Evolutionary conservation across 2,797 vertebrate genomes (phyloP).

Genomic region (Artibeus lituratus): DNA sequence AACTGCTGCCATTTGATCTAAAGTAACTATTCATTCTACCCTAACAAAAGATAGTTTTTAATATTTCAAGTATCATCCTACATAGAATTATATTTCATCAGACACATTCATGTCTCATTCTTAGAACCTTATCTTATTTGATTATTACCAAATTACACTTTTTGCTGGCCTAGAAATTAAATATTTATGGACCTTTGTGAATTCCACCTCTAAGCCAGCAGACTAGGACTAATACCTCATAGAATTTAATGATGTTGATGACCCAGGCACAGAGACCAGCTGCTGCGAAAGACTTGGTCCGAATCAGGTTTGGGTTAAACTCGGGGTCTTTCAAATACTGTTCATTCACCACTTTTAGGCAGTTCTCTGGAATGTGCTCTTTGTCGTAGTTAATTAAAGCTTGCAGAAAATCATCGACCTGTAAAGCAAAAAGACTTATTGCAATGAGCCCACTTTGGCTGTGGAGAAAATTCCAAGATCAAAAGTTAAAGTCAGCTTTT

Average conservation of each 20-base stretch:
- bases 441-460: constrained; percentile 16
- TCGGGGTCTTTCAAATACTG: constrained; percentile 87
- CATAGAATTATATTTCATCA: background rate
- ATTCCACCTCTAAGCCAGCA: background rate
- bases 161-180: background rate
- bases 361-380: constrained; percentile 90
- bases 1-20: constrained; percentile 24
- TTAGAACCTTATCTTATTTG: background rate
- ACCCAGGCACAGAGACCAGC: constrained; percentile 90
- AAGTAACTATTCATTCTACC: background rate
- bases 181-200: background rate
- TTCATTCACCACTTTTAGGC: constrained; percentile 88
- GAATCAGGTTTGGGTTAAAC: constrained; percentile 88
- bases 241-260: constrained; percentile 90
- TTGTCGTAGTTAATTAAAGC: constrained; percentile 88
- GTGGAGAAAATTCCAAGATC: constrained; percentile 72
- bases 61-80: background rate
- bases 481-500: constrained; percentile 64
- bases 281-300: constrained; percentile 89
- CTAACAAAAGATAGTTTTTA: background rate
- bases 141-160: background rate
- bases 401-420: constrained; percentile 91
- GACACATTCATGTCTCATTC: background rate
- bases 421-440: constrained; percentile 61
- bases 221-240: constrained; percentile 80